phyloP scores from a whole-genome alignment of 2,888 invertebrate species.

The Pilophorus perplexus region DNA sequence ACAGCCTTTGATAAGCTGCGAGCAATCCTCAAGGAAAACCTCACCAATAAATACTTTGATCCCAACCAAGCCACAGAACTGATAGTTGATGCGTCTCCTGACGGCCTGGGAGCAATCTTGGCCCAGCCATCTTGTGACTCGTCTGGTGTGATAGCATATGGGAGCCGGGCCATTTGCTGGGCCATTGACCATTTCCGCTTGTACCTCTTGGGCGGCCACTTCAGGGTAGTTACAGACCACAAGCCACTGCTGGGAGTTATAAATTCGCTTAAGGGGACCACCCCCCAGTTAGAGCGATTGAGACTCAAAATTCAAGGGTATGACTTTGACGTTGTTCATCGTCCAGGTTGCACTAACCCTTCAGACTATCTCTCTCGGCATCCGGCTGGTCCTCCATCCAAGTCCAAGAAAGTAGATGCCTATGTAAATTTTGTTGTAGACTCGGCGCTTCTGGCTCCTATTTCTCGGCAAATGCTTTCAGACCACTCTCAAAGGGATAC shows the following conservation, averaged over 20 bases:
- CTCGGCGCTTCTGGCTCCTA: background rate
- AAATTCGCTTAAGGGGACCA: background rate
- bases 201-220: background rate
- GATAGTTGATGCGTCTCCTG: too few species aligned
- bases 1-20: background rate
- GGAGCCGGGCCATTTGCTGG: too few species aligned
- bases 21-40: background rate
- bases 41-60: too few species aligned
- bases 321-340: too few species aligned
- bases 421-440: background rate
- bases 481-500: background rate
- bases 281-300: background rate
- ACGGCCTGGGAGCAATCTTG: too few species aligned
- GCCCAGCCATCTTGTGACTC: too few species aligned
- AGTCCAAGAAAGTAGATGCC: background rate
- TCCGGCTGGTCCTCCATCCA: background rate
- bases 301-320: too few species aligned
- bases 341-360: background rate
- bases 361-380: background rate
- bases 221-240: background rate
- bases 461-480: background rate
- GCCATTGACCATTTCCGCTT: too few species aligned
- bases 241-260: background rate
- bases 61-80: too few species aligned
- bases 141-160: too few species aligned